Conservation (phyloP, 2,797 vertebrate species). For the Sebastes oblongus region DNA sequence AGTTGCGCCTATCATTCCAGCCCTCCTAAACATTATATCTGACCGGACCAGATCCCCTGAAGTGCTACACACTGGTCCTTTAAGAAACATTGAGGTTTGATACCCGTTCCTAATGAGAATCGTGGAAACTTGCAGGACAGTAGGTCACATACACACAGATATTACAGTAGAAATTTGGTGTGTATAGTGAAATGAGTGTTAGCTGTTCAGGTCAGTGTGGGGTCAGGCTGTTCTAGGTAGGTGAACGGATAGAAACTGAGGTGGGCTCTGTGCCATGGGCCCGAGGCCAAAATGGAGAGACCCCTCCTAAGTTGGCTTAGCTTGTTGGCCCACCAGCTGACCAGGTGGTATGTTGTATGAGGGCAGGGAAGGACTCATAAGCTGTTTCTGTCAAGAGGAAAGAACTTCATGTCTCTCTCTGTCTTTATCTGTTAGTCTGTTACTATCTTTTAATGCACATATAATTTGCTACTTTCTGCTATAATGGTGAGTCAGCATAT, state of each 20-base stretch:
- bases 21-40: too few species aligned
- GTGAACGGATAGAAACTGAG: constrained; percentile 54
- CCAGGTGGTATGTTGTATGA: constrained; percentile 56
- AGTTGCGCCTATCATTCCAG: too few species aligned
- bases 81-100: neutral
- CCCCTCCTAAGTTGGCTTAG: constrained; percentile 68
- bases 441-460: neutral
- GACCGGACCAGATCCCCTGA: neutral
- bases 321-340: constrained; percentile 62
- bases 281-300: constrained; percentile 58
- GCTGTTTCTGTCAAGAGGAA: constrained; percentile 36
- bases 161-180: neutral
- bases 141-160: neutral
- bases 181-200: neutral
- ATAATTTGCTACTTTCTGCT: constrained; percentile 8
- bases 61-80: neutral
- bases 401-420: constrained; percentile 23
- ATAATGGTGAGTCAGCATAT: constrained; percentile 64
- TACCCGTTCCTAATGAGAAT: neutral
- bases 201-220: constrained; percentile 24
- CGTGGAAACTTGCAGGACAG: neutral
- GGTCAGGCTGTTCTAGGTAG: constrained; percentile 48
- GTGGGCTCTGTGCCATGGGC: constrained; percentile 59
- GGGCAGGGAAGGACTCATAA: constrained; percentile 52
- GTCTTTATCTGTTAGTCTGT: constrained; percentile 8